phyloP scores from a whole-genome alignment of 2,113 vertebrate species.

The Cephalopterus ornatus region DNA sequence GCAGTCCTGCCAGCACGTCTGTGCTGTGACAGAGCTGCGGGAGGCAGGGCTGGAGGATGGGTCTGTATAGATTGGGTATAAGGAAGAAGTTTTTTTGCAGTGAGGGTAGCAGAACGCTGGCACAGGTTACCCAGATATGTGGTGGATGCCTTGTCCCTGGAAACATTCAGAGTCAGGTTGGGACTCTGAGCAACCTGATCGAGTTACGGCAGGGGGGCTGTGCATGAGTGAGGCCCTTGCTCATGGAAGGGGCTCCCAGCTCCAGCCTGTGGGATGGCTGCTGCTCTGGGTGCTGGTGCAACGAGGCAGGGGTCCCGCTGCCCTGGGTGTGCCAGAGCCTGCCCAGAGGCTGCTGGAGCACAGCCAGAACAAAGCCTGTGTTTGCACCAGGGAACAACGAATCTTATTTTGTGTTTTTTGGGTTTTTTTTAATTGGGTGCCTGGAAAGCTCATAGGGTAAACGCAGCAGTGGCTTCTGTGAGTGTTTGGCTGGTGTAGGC shows the following conservation, averaged over 20 bases:
- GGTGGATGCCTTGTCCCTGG: background rate
- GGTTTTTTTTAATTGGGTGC: background rate
- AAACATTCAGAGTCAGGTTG: background rate
- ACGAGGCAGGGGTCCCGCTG: too few relatives aligned
- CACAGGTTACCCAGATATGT: background rate
- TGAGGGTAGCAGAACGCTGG: background rate
- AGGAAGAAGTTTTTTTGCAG: background rate
- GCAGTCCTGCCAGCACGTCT: background rate
- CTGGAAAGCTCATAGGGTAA: background rate
- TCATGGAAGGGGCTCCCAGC: too few relatives aligned
- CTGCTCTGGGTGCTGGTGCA: too few relatives aligned
- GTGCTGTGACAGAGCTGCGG: background rate
- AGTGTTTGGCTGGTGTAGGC: background rate
- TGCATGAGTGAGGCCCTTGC: too few relatives aligned
- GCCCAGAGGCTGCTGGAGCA: too few relatives aligned
- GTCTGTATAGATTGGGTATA: background rate
- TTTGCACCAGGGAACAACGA: background rate
- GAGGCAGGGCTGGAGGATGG: background rate
- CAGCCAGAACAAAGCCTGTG: background rate
- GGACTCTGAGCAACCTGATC: too few relatives aligned
- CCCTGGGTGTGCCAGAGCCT: too few relatives aligned
- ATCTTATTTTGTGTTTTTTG: background rate
- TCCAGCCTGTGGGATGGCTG: too few relatives aligned
- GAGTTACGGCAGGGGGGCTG: too few relatives aligned
- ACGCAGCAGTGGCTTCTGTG: rapidly evolving